Base-by-base conservation (phyloP, 2,888 invertebrate species). In the Germaria angustata region DNA sequence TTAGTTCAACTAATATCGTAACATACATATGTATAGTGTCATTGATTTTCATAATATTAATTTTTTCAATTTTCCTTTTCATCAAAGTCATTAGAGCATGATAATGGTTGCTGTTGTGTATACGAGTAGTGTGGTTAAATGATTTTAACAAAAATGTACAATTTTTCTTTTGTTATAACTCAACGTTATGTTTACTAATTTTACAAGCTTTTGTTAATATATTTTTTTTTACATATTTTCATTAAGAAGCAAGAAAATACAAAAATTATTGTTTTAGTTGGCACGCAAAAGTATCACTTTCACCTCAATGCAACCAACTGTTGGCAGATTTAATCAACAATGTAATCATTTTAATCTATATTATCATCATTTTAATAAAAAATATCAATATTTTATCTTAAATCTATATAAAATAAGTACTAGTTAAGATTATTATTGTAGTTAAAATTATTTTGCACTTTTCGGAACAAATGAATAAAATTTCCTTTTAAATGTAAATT, bases 21-120 rank as follows among this genome's bases (percentile, higher is more conserved):
- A 53, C n/a, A n/a, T n/a, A n/a, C n/a, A n/a, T n/a, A 61, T 63
- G n/a, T 63, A 49, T 65, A 79, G 49, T 79, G 55, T 72, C 78
- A 79, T 65, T 71, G 78, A 79, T 79, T 79, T 72, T 17, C 17
- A 65, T 65, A 4, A 13, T 24, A 11, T 36, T 34, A n/a, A 24
- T 39, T 46, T n/a, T 55, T 20, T 32, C 39, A 1, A n/a, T 22
- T 15, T 46, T 39, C n/a, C 9, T 36, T 53, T 69, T 39, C 39
- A 46, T 24, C 9, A 28, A 61, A 76, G 17, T 51, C 53, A 68
- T 68, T 41, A 59, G 59, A 59, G 49, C 76, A 78, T 71, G 22
- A 34, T 36, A 20, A 24, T 55, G 28, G 34, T 34, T 20, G 9
- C 11, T 57, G 46, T 15, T 36, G 36, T 34, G 24, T 34, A 39